A percentile compares a stretch with the other conserved stretches of the same genome.
These are phyloP conservation scores for Ophioninae sp. DNA, from an alignment of 2,888 invertebrate species.

Conservation along the genomic window DNA sequence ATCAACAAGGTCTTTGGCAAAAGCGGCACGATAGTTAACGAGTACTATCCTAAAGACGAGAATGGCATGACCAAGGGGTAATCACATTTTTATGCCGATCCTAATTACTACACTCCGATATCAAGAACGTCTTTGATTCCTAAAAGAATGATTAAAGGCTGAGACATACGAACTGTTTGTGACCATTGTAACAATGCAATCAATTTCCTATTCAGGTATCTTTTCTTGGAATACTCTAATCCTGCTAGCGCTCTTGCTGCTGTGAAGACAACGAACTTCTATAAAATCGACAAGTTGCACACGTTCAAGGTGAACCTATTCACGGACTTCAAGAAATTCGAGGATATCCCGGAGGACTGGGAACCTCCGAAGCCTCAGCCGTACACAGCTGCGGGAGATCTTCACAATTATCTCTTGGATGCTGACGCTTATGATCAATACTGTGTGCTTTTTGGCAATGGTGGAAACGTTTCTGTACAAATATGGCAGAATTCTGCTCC, in stretches of 20 bases:
- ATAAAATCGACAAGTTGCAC: conserved; percentile 97
- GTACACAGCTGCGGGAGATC: conserved; percentile 95
- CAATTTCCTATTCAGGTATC: conserved; percentile 83
- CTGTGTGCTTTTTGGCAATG: conserved; percentile 92
- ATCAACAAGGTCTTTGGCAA: conserved; percentile 95
- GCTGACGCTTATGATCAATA: conserved; percentile 98
- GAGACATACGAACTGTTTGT: background rate
- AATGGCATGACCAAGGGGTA: conserved; percentile 93
- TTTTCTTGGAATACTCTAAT: conserved; percentile 95
- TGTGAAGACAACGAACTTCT: conserved; percentile 93
- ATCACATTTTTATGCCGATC: conserved; percentile 21
- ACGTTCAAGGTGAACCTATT: conserved; percentile 96
- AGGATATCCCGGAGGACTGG: conserved; percentile 96
- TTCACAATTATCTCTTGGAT: conserved; percentile 95
- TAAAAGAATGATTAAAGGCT: background rate
- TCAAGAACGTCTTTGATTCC: background rate
- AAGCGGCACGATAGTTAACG: conserved; percentile 93
- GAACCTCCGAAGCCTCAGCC: conserved; percentile 93
- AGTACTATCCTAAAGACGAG: conserved; percentile 92
- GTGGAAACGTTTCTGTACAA: conserved; percentile 88
- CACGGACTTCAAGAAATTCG: conserved; percentile 97
- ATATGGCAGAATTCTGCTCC: conserved; percentile 95
- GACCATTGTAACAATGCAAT: background rate
- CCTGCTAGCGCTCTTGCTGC: conserved; percentile 93
- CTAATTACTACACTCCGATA: background rate